Conservation (phyloP, 2,113 vertebrate species). For the Plecotus auritus region DNA sequence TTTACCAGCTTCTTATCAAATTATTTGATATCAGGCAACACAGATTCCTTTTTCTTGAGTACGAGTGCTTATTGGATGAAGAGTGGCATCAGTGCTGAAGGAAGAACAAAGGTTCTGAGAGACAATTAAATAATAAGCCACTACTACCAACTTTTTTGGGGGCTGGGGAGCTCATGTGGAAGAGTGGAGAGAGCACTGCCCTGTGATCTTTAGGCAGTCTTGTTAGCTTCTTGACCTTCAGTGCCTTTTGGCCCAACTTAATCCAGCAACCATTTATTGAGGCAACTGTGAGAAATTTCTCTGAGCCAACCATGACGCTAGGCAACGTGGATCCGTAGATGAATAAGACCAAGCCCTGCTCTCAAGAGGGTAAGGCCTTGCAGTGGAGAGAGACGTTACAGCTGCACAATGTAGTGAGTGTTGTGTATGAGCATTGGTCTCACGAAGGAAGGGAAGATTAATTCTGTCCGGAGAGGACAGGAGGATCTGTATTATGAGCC, state of each 20-base stretch:
- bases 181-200: neutral
- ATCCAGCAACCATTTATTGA: neutral
- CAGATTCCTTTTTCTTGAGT: constrained; percentile 52
- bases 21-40: constrained; percentile 62
- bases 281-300: neutral
- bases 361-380: neutral
- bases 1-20: constrained; percentile 72
- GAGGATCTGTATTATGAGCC: neutral
- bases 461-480: neutral
- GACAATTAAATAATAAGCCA: neutral
- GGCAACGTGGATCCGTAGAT: neutral
- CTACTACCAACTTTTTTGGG: neutral
- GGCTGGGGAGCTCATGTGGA: neutral
- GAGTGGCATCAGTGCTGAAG: neutral
- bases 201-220: neutral
- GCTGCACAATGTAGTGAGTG: neutral
- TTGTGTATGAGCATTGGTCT: neutral
- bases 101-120: constrained; percentile 14
- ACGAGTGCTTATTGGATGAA: neutral
- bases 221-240: neutral
- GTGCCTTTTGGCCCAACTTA: neutral
- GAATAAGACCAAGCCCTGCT: neutral
- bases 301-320: neutral
- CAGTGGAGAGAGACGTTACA: neutral
- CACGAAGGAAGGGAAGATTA: neutral